Evolutionary conservation across 2,113 vertebrate species (phyloP).

Genomic region (Zootoca vivipara): DNA sequence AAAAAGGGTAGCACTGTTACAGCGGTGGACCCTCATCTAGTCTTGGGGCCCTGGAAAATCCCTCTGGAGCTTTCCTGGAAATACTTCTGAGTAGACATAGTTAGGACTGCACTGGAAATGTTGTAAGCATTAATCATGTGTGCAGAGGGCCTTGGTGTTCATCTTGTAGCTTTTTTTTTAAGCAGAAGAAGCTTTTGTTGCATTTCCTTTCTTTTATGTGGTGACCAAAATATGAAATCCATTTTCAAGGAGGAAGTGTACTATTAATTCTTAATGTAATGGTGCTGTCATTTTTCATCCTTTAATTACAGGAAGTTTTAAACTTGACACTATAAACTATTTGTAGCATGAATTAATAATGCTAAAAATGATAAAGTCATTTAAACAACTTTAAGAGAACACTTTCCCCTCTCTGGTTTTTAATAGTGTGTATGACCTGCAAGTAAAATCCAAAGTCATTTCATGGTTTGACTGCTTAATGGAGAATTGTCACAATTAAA

Average conservation of each 20-base stretch:
- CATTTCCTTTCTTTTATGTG: constrained; percentile 22
- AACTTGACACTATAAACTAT: constrained; percentile 36
- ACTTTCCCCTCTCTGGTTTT: constrained; percentile 42
- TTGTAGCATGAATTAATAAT: constrained; percentile 49
- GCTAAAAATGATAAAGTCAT: constrained; percentile 59
- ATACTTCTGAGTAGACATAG: too few species aligned
- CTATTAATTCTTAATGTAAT: constrained; percentile 51
- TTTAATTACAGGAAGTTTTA: constrained; percentile 46
- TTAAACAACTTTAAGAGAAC: constrained; percentile 31
- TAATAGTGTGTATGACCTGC: constrained; percentile 28
- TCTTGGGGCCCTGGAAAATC: too few species aligned
- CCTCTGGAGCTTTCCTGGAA: too few species aligned
- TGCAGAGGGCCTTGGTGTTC: not conserved
- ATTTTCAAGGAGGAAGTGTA: constrained; percentile 37
- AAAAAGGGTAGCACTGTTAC: not conserved
- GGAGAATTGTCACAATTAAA: constrained; percentile 42
- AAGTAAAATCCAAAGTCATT: constrained; percentile 56
- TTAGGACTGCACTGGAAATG: too few species aligned
- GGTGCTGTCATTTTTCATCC: constrained; percentile 37
- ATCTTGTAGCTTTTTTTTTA: constrained; percentile 17
- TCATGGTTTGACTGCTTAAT: constrained; percentile 33
- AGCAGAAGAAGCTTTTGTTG: constrained; percentile 7
- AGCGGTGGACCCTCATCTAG: too few species aligned
- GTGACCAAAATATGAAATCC: constrained; percentile 39
- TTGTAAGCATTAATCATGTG: not conserved